These are phyloP conservation scores for Xiphias gladius DNA, from an alignment of 2,113 vertebrate genomes.

Conservation along the genomic window DNA sequence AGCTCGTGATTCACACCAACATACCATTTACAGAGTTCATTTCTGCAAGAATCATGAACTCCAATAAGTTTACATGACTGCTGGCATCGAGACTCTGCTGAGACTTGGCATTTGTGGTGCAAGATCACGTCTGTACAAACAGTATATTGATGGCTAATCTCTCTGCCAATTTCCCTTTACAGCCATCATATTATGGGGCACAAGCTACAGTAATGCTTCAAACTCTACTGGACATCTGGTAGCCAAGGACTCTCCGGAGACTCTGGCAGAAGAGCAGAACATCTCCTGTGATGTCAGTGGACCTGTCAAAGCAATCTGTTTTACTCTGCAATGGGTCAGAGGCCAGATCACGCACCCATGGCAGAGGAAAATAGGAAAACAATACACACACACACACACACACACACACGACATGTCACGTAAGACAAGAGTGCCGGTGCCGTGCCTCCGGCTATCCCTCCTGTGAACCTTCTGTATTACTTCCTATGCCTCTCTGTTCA, in stretches of 20 bases:
- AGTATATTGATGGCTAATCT: slow-evolving; percentile 27
- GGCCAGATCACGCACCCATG: slow-evolving; percentile 29
- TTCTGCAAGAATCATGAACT: slow-evolving; percentile 40
- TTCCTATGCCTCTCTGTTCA: slow-evolving; percentile 19
- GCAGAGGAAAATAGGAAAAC: not conserved
- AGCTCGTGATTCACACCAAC: slow-evolving; percentile 33
- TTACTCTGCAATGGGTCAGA: slow-evolving; percentile 46
- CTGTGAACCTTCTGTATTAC: slow-evolving; percentile 11
- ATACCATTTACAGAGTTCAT: slow-evolving; percentile 11
- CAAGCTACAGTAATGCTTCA: slow-evolving; percentile 24
- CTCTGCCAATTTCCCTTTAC: slow-evolving; percentile 37
- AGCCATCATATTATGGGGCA: slow-evolving; percentile 30
- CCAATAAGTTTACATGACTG: slow-evolving; percentile 43
- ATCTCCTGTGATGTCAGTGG: slow-evolving; percentile 59
- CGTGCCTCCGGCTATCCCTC: slow-evolving; percentile 47
- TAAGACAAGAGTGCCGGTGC: slow-evolving; percentile 18
- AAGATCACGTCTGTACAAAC: slow-evolving; percentile 53
- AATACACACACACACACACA: slow-evolving; percentile 8
- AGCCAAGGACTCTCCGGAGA: slow-evolving; percentile 61
- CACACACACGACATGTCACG: not conserved
- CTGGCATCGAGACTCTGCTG: slow-evolving; percentile 9
- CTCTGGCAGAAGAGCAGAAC: slow-evolving; percentile 58
- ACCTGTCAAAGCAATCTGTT: slow-evolving; percentile 71
- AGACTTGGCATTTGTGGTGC: slow-evolving; percentile 40
- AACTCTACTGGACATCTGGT: slow-evolving; percentile 44